Base-by-base conservation (phyloP, 2,888 invertebrate species). In the Cephus nigrinus region DNA sequence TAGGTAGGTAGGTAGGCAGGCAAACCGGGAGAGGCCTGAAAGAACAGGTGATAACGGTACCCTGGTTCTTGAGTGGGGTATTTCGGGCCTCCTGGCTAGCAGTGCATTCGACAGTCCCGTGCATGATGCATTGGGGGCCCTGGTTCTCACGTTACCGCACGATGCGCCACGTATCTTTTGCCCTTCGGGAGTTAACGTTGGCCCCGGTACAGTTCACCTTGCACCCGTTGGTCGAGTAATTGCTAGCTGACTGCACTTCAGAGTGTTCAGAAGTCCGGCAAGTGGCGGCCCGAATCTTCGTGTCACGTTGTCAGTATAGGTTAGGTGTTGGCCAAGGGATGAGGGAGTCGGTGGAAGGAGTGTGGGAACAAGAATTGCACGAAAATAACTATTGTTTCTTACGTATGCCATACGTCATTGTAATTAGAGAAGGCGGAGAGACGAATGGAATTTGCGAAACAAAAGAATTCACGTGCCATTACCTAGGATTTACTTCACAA, bases 31-130 rank as follows among this genome's bases (percentile, higher is more conserved):
- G 79, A 76, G 76, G 79, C 78, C 74, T 79, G 75, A 78, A 82
- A 80, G 82, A 88, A 88, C 86, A 87, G 88, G 87, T 87, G 86
- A 82, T 87, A 87, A 87, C 87, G 87, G 87, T 88, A 87, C 76
- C 79, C 68, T 80, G 73, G 78, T 78, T 76, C 75, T 80, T 79
- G 74, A 74, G 33, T 69, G 75, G 68, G 30, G 55, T 35, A 71
- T 78, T 78, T 40, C 12, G 74, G 34, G 74, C 35, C 76, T 76
- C 71, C 69, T 72, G 71, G 69, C 55, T 69, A 75, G 55, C 74
- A 75, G 40, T 74, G 76, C 78, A 74, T 71, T 76, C 76, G 12
- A 69, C 40, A 12, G 23, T 36, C 33, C 35, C 32, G 40, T 23
- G 33, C 73, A 74, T 74, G 72, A 72, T 68, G 33, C 76, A 32